Evolutionary conservation across 37 sponge, comb jelly and placozoan genomes (phyloP).

Genomic region (Geodia barretti): DNA sequence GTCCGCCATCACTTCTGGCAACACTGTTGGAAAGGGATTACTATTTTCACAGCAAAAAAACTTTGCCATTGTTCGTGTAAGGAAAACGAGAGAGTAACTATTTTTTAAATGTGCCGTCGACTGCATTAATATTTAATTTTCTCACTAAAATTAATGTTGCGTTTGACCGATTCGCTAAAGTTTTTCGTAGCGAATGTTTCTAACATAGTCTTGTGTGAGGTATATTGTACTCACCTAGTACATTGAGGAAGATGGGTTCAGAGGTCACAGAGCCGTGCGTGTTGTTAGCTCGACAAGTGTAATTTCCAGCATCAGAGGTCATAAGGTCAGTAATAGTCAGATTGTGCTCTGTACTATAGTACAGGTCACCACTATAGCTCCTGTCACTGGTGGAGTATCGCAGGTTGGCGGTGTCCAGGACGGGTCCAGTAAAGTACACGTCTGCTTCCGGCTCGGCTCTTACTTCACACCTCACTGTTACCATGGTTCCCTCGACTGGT

Average conservation of each 20-base stretch:
- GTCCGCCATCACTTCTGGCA: neutral
- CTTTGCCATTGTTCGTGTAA: too few species aligned
- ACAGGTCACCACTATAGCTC: neutral
- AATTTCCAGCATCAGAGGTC: conserved; percentile 26
- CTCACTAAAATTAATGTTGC: too few species aligned
- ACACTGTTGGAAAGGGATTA: too few species aligned
- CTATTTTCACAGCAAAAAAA: too few species aligned
- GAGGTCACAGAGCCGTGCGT: conserved; percentile 4
- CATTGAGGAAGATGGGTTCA: conserved; percentile 4
- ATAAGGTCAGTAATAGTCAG: neutral
- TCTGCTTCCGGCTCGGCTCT: neutral
- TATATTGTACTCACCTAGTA: conserved; percentile 7
- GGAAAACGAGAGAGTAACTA: neutral
- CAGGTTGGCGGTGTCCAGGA: neutral
- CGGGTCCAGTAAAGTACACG: neutral
- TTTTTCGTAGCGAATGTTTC: too few species aligned
- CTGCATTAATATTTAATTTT: too few species aligned
- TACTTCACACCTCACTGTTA: neutral
- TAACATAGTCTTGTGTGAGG: too few species aligned
- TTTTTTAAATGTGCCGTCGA: too few species aligned
- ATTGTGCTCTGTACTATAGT: neutral
- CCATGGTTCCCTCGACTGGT: neutral
- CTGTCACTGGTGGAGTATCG: neutral
- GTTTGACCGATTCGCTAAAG: too few species aligned
- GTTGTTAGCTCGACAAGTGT: conserved; percentile 35